Percentiles rank a stretch among this genome's conserved stretches.
These are phyloP conservation scores for Rhinichthys osculus DNA, from an alignment of 2,797 vertebrate species.

Conservation along the genomic window DNA sequence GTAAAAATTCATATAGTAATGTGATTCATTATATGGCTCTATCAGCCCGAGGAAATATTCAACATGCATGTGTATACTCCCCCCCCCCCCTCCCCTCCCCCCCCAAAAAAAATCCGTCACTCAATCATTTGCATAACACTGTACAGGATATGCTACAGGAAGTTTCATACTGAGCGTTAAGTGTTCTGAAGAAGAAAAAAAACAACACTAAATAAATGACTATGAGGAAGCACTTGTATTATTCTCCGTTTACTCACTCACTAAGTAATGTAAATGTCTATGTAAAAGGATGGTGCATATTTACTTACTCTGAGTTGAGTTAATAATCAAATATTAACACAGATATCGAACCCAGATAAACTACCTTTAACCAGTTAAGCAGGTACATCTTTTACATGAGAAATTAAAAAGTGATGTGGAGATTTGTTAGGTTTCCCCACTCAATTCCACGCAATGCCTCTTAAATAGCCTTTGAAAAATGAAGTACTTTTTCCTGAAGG, in stretches of 20 bases:
- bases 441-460: conserved; percentile 74
- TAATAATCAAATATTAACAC: conserved; percentile 26
- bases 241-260: too few relatives aligned
- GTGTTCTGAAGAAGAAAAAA: not conserved
- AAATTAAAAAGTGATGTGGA: conserved; percentile 75
- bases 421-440: conserved; percentile 74
- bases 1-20: not conserved
- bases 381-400: conserved; percentile 68
- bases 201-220: not conserved
- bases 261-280: not conserved
- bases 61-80: too few relatives aligned
- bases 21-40: too few relatives aligned
- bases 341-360: not conserved
- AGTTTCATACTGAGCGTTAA: not conserved
- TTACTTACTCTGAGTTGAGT: not conserved
- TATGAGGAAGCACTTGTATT: not conserved
- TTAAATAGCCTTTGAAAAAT: conserved; percentile 73
- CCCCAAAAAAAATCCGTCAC: too few relatives aligned
- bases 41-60: too few relatives aligned
- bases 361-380: conserved; percentile 69
- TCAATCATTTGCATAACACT: too few relatives aligned
- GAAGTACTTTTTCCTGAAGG: not conserved
- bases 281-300: not conserved
- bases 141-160: not conserved
- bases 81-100: too few relatives aligned